These are phyloP conservation scores for Bombus polaris DNA, from an alignment of 1,140 invertebrate species.

Conservation along the genomic window DNA sequence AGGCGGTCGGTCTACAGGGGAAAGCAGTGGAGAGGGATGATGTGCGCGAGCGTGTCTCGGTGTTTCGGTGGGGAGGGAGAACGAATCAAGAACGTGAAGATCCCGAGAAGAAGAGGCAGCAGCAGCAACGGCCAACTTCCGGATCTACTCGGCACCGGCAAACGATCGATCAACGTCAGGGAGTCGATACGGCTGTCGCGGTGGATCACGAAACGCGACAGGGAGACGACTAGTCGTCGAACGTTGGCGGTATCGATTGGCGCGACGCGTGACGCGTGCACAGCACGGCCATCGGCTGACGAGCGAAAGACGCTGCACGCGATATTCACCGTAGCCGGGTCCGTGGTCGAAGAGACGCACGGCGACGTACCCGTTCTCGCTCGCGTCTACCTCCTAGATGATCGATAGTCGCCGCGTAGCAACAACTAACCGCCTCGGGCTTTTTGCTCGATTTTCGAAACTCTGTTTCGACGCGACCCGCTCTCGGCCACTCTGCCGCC, in stretches of 20 bases:
- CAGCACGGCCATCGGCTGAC: background rate
- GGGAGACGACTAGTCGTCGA: too few relatives aligned
- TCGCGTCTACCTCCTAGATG: slow-evolving; percentile 51
- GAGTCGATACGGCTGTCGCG: too few relatives aligned
- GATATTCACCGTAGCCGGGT: background rate
- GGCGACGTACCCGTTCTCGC: background rate
- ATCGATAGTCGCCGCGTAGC: slow-evolving; percentile 77
- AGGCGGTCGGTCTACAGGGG: background rate
- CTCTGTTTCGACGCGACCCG: background rate
- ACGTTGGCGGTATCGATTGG: too few relatives aligned
- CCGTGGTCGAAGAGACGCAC: background rate
- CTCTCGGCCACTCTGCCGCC: background rate
- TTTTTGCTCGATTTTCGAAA: slow-evolving; percentile 73
- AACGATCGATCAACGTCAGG: too few relatives aligned
- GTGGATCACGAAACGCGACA: too few relatives aligned
- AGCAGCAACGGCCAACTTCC: too few relatives aligned
- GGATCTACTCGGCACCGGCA: too few relatives aligned
- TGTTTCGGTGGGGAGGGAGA: background rate
- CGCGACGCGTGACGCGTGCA: background rate
- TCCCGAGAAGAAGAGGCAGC: too few relatives aligned
- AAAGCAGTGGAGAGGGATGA: background rate
- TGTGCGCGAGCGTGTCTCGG: background rate
- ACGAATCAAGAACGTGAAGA: background rate
- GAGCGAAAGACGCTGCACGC: background rate
- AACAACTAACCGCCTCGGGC: slow-evolving; percentile 71